These are phyloP conservation scores for Pyralis farinalis DNA, from an alignment of 2,888 invertebrate species.

Conservation along the genomic window DNA sequence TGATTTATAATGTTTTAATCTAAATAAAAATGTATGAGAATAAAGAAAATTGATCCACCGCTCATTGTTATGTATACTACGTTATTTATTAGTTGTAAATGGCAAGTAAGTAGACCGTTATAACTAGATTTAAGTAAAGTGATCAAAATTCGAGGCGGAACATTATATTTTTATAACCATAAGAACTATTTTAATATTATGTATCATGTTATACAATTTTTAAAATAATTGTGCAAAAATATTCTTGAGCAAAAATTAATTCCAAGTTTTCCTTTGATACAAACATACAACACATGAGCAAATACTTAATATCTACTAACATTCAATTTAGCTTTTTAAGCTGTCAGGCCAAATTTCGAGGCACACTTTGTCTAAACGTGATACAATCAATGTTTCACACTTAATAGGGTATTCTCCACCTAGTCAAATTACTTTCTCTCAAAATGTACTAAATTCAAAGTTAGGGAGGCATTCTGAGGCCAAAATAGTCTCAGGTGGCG, in stretches of 20 bases:
- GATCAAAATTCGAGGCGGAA: constrained; percentile 12
- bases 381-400: too few species aligned
- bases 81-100: not conserved
- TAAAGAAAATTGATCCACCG: too few species aligned
- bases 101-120: not conserved
- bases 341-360: constrained; percentile 14
- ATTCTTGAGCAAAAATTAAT: constrained; percentile 13
- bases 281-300: constrained; percentile 4
- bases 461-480: too few species aligned
- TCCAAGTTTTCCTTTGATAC: not conserved
- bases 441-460: too few species aligned
- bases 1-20: not conserved
- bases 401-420: too few species aligned
- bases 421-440: too few species aligned
- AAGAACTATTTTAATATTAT: too few species aligned
- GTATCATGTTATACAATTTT: not conserved
- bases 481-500: too few species aligned
- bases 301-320: constrained; percentile 7
- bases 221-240: constrained; percentile 6
- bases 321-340: constrained; percentile 19
- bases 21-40: not conserved
- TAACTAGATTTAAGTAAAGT: not conserved
- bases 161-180: constrained; percentile 3
- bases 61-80: too few species aligned
- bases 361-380: constrained; percentile 13